Base-by-base conservation (phyloP, 2,888 invertebrate species). In the Timandra comae region DNA sequence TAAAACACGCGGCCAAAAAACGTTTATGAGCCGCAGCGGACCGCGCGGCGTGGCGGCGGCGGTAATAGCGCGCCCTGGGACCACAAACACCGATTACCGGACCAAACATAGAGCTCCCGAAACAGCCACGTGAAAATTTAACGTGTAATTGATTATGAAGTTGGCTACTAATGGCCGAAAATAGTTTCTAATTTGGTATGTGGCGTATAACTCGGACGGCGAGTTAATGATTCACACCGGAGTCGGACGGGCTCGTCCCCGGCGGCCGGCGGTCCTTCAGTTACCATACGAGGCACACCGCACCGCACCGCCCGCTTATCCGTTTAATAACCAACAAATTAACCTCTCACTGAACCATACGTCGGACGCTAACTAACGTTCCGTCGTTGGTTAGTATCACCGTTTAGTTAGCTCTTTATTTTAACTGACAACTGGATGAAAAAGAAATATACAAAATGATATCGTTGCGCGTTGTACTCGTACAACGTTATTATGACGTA, bases 61-160 rank as follows among this genome's bases (percentile, higher is more conserved):
- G 72, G n/a, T 81, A 75, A 82, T 76, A 70, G 79, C 73, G 62
- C 82, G 69, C 82, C 69, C 63, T 63, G 85, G 85, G 85, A 81
- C 84, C 82, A 82, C 85, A 84, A 84, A 85, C 81, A 76, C 75
- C 79, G 81, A 79, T 82, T 82, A 82, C 69, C 74, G 4, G 16
- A 16, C 16, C 78, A 75, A 75, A 77, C 78, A 74, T 63, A 64
- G 68, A 67, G 72, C 74, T 74, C 70, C 76, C 79, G 64, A 76
- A 81, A 78, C 80, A 66, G 75, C 67, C 62, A 66, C 69, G 75
- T 78, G 79, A 78, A 81, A 82, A 72, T 82, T 79, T 76, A 81
- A 74, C 79, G 79, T 76, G 67, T 80, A 85, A 81, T 84, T 84
- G 84, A 84, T 82, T 81, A 84, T 81, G 82, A 84, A 82, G 82